These are phyloP conservation scores for Hipparchia semele DNA, from an alignment of 2,888 invertebrate genomes.

Conservation along the genomic window DNA sequence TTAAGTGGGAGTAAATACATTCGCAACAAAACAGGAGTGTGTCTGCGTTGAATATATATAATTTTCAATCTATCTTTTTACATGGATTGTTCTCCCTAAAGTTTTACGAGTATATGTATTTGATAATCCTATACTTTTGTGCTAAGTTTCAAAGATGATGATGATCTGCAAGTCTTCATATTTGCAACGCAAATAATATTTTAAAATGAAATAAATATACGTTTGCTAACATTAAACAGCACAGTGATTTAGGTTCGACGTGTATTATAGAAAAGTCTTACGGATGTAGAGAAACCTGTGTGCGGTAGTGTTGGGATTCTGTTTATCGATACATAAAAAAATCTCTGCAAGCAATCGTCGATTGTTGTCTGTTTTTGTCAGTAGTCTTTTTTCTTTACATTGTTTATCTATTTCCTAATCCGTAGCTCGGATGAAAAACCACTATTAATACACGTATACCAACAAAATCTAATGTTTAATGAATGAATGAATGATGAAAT, in stretches of 20 bases:
- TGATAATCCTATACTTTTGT: too few relatives aligned
- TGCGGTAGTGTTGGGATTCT: conserved; percentile 9
- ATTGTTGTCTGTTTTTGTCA: not conserved
- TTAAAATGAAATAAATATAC: too few relatives aligned
- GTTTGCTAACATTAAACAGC: conserved; percentile 1
- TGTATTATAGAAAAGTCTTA: conserved; percentile 16
- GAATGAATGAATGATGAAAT: too few relatives aligned
- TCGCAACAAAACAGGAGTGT: not conserved
- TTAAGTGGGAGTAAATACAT: not conserved
- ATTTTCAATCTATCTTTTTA: too few relatives aligned
- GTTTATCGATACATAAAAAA: conserved; percentile 13
- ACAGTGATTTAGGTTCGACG: conserved; percentile 16
- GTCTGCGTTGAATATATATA: too few relatives aligned
- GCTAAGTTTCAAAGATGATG: too few relatives aligned
- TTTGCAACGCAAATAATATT: too few relatives aligned
- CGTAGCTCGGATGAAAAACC: not conserved
- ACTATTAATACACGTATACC: not conserved
- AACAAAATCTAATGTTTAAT: too few relatives aligned
- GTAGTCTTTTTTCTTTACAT: not conserved
- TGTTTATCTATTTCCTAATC: not conserved
- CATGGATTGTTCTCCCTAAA: too few relatives aligned
- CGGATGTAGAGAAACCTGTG: conserved; percentile 21
- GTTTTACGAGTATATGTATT: too few relatives aligned
- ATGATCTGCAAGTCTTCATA: too few relatives aligned
- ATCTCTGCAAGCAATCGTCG: not conserved